Evolutionary conservation across 2,797 vertebrate species (phyloP).

Genomic region (Crax fasciolata): DNA sequence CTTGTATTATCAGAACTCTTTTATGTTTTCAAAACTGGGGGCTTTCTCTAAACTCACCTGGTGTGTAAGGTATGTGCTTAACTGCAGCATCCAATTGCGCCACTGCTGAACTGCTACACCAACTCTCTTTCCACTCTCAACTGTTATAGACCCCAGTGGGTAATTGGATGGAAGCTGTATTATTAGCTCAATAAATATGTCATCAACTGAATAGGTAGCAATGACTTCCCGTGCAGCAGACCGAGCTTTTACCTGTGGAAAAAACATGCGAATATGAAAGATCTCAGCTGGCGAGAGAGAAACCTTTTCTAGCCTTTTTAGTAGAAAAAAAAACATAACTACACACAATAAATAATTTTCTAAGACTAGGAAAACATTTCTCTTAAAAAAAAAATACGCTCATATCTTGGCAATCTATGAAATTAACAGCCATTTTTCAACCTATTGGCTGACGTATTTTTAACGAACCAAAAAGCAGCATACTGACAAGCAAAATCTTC

Average conservation of each 20-base stretch:
- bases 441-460: background rate
- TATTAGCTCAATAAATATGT: constrained; percentile 97
- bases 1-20: background rate
- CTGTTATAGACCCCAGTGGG: constrained; percentile 93
- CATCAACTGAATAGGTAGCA: constrained; percentile 96
- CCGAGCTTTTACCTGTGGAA: constrained; percentile 93
- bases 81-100: constrained; percentile 99
- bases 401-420: background rate
- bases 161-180: constrained; percentile 96
- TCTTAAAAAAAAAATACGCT: background rate
- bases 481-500: background rate
- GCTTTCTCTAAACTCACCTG: constrained; percentile 80
- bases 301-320: background rate
- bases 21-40: background rate
- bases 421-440: background rate
- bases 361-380: background rate
- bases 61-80: constrained; percentile 95
- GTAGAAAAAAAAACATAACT: no score
- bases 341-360: background rate
- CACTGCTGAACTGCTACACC: constrained; percentile 98
- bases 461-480: background rate
- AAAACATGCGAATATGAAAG: background rate
- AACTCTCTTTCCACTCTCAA: constrained; percentile 95
- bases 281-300: no score
- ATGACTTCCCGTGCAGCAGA: constrained; percentile 95